Evolutionary conservation across 2,888 invertebrate genomes (phyloP), one percentile per base, ranked within the genome.

Genomic region (Cosmopolites sordidus): DNA sequence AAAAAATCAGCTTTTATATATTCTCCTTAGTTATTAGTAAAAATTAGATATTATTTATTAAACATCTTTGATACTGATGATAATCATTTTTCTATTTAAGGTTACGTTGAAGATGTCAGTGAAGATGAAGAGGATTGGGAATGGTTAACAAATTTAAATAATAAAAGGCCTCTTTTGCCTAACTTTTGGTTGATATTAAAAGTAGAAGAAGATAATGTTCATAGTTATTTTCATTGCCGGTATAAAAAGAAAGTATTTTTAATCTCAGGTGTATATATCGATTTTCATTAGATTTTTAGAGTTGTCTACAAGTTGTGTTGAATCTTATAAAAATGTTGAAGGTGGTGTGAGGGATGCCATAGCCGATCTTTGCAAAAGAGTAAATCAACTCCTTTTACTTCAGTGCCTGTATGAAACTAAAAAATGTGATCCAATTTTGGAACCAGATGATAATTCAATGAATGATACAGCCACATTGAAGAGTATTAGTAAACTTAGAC

Each of bases 111-210:
- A 22, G 83, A 81, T 62, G 78, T 79, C 43, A 83, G 83, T 67
- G 80, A 81, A 61, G 77, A 78, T 46, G 82, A 79, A 48, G 78
- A 79, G 51, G 81, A 82, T 57, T 79, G 73, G 61, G 79, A 79
- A 43, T 80, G 80, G 79, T 67, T 81, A 9, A 69, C 72, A 51
- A 77, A 78, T 51, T 67, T 80, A 11, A 79, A 79, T 57, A 75
- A 74, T 47, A 77, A 75, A 46, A 70, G 79, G 53, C 71, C 72
- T n/a, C 67, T 75, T 22, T 70, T 85, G 56, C 86, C 86, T 0
- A 82, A 83, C 64, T 87, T 87, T 69, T 87, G 87, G 87, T 72
- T 86, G 16, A 82, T 87, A 52, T 75, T 86, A 69, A 78, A 78
- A 61, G 75, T 86, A 6, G 77, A 79, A 50, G 71, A 72, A 17